phyloP scores from a whole-genome alignment of 2,797 vertebrate species.

The Urophycis tenuis region DNA sequence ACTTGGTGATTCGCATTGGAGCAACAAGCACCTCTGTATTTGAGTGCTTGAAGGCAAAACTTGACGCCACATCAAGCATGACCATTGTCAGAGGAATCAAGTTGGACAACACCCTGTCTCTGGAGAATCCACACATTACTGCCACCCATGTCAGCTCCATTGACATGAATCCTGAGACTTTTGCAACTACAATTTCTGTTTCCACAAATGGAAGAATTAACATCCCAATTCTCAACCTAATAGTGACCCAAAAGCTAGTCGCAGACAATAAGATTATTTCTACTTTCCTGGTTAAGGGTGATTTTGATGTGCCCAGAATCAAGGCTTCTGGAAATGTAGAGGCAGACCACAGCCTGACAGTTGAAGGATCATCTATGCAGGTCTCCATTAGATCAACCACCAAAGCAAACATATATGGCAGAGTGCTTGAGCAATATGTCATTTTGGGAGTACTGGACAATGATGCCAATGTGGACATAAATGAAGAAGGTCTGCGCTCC shows the following conservation, averaged over 20 bases:
- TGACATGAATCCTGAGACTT: constrained; percentile 63
- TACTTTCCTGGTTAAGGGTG: constrained; percentile 64
- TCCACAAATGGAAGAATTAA: constrained; percentile 61
- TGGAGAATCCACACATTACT: constrained; percentile 63
- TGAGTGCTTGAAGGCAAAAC: constrained; percentile 76
- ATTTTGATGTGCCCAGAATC: constrained; percentile 66
- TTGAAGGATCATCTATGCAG: constrained; percentile 73
- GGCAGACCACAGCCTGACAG: constrained; percentile 69
- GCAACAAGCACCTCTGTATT: constrained; percentile 77
- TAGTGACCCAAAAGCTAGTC: constrained; percentile 71
- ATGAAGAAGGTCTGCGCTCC: constrained; percentile 73
- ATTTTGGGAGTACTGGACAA: constrained; percentile 73
- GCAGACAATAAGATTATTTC: constrained; percentile 73
- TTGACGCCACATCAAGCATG: constrained; percentile 83
- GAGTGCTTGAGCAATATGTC: constrained; percentile 59
- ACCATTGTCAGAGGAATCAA: constrained; percentile 82
- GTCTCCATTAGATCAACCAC: constrained; percentile 74
- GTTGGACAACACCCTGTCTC: constrained; percentile 79
- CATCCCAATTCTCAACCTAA: constrained; percentile 57
- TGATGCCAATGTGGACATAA: constrained; percentile 75
- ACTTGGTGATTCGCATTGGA: constrained; percentile 77
- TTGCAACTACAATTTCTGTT: constrained; percentile 58
- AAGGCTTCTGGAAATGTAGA: constrained; percentile 64
- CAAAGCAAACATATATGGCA: constrained; percentile 71
- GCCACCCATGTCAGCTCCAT: constrained; percentile 75